Evolutionary conservation across 2,113 vertebrate genomes (phyloP), one percentile per base, ranked within the genome.

Genomic region (Columba livia): DNA sequence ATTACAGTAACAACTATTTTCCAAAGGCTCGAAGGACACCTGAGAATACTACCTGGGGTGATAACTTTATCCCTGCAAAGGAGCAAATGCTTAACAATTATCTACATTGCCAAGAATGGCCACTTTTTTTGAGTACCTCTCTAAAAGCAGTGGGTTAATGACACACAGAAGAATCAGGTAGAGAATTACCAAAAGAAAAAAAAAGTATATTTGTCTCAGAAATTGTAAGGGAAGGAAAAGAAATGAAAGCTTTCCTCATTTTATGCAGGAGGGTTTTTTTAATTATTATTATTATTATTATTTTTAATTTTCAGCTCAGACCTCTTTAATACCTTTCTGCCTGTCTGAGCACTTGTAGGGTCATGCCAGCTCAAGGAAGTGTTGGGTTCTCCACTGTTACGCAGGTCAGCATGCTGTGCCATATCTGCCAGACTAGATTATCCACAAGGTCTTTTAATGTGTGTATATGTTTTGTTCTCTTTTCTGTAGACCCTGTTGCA

Each of bases 1-100:
- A 92, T 92, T 90, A 93, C 60, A 90, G 77, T 72, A 90, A 93
- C 64, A 94, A 92, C 86, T 72, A 20, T 86, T 93, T 95, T 89
- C 83, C 61, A 65, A 38, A 84, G 72, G 54, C 83, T 85, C 66
- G 51, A 40, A 90, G 90, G 90, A 95, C 91, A 95, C 90, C 64
- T 2, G 57, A 94, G 92, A 93, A 93, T 81, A 78, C 60, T 79
- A 54, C 79, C 57, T 90, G 77, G 87, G 73, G 77, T 89, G 94
- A 80, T 83, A 97, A 92, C 65, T 74, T 50, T 87, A 58, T 84
- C 87, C 92, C 80, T 88, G 75, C 48, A 80, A 69, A 78, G 57
- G 28, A 89, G 69, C 12, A 94, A 95, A 88, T 79, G 69, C 26
- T 81, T 31, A 74, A n/a, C 93, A 89, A 82, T 93, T 93, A 94